Conservation (phyloP, 2,888 invertebrate species). For the Teleiodes luculella region DNA sequence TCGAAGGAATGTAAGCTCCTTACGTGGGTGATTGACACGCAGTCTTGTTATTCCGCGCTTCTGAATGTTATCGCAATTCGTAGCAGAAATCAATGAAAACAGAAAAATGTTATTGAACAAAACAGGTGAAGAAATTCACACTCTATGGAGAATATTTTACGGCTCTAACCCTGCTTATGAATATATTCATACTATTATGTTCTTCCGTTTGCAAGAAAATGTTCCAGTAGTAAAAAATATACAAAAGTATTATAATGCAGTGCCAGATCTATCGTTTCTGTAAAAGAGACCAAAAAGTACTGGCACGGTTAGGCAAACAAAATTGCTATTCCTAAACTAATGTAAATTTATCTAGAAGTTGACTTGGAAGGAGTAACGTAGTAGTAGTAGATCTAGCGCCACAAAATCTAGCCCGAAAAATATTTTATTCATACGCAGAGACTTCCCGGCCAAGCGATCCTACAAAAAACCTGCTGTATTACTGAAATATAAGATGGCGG, state of each 20-base stretch:
- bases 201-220: too few species aligned
- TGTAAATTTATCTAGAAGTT: background rate
- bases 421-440: conserved; percentile 9
- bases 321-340: background rate
- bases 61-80: conserved; percentile 8
- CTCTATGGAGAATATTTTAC: too few species aligned
- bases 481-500: conserved; percentile 36
- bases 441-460: conserved; percentile 9
- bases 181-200: too few species aligned
- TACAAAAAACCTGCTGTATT: conserved; percentile 19
- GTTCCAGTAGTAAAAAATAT: too few species aligned
- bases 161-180: too few species aligned
- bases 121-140: background rate
- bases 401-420: conserved; percentile 1
- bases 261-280: too few species aligned
- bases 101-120: background rate
- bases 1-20: conserved; percentile 31
- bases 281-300: too few species aligned
- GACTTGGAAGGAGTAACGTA: background rate
- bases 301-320: background rate
- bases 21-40: conserved; percentile 26
- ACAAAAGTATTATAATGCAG: too few species aligned
- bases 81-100: conserved; percentile 2
- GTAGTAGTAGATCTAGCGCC: background rate
- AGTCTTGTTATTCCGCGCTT: conserved; percentile 24